Evolutionary conservation across 1,140 invertebrate genomes (phyloP), one percentile per base, ranked within the genome.

Genomic region (Subanguina moxae): DNA sequence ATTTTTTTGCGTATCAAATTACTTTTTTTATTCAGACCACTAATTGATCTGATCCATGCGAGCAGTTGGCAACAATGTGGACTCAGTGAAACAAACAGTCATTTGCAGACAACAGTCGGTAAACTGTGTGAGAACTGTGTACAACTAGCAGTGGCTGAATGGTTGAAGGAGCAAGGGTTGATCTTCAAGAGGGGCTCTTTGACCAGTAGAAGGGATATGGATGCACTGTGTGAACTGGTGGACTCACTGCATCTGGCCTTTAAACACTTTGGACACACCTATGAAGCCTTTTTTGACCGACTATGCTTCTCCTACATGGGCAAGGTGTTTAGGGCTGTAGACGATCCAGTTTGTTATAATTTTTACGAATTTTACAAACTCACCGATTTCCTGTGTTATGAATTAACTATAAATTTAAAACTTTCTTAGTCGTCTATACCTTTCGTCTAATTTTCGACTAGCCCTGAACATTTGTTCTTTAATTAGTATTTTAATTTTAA

Each of bases 321-420:
- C n/a, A 30, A 48, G 19, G 70, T 72, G 23, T 30, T 72, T 15
- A 46, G 63, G 23, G 23, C 61, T 1, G 27, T 72, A 11, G 70
- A 72, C 28, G 67, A 72, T 42, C 67, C 67, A 15, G 68, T 73
- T 19, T 3, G 67, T 65, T 42, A n/a, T 8, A 67, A 23, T 67
- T 42, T n/a, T n/a, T n/a, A n/a, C n/a, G n/a, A 19, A 19, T 19
- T 25, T 52, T 27, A n/a, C n/a, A 61, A 25, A n/a, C 25, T 27
- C 25, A 19, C 58, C 1, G 1, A 56, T 13, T 25, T 28, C 32
- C 19, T 42, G 61, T 13, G 21, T 62, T 62, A 46, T 62, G 3
- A 38, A 38, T 38, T 38, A 38, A 38, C 3, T 38, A 38, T 38
- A 11, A 38, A 38, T 38, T 38, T 38, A 38, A n/a, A n/a, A n/a